Base-by-base conservation (phyloP, 2,888 invertebrate species). In the Nowickia ferox region DNA sequence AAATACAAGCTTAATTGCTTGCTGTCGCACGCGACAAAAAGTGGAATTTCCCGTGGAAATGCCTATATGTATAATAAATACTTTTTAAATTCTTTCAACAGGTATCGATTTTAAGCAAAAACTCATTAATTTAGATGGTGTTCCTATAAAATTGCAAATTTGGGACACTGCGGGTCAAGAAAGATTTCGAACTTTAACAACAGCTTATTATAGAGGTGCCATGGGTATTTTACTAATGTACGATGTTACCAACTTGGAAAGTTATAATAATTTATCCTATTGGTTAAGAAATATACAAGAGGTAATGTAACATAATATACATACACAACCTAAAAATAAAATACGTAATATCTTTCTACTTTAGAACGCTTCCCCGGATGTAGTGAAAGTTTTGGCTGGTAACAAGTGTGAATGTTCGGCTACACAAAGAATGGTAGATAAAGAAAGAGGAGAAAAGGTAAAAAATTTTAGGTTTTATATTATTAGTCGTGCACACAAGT, bases 151-250 rank as follows among this genome's bases (percentile, higher is more conserved):
- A 87, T 88, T 93, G 74, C 93, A 93, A 91, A 93, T 93, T 87
- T 97, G 97, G 97, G 97, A 97, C 91, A 97, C 97, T 71, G 97
- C 97, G 11, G 97, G 97, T 0, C 90, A 93, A 86, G 93, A 93
- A 86, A 89, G 93, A 79, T 93, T 93, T 93, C 94, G 97, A 53
- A 97, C 97, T 10, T 93, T 97, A 87, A 97, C 97, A 68, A 97
- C 97, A 13, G 97, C 97, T 8, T 97, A 97, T 93, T 97, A 97
- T 93, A 94, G 97, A 65, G 97, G 97, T 6, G 97, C 97, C 15
- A 97, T 97, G 97, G 98, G 98, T 72, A 97, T 98, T 89, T 94
- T 97, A 65, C 94, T 98, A 30, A 96, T 98, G 95, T 98, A 98
- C 92, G 98, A 98, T 92, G 96, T 97, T 88, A 97, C 97, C 55